Conservation (phyloP, 2,888 invertebrate species). For the Alloplasta piceator region DNA sequence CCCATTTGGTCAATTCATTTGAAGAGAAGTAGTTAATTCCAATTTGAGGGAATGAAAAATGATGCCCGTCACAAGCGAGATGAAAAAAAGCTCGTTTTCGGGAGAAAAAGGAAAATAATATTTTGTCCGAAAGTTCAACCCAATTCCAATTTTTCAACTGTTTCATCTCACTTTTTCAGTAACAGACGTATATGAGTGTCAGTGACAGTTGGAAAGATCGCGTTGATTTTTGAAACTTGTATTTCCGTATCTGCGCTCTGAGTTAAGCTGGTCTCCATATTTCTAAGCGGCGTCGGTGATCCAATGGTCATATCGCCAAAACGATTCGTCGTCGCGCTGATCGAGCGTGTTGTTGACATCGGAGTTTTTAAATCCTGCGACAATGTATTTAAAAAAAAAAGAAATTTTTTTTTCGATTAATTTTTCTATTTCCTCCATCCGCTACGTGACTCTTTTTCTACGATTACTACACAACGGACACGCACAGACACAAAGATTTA, state of each 20-base stretch:
- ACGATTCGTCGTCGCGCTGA: conserved; percentile 80
- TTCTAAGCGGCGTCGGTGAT: conserved; percentile 79
- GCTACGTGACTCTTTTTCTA: too few species aligned
- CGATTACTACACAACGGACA: conserved; percentile 2
- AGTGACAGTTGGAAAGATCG: conserved; percentile 95
- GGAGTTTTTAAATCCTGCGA: conserved; percentile 81
- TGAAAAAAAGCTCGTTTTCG: background rate
- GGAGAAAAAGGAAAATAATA: background rate
- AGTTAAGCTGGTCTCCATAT: conserved; percentile 86
- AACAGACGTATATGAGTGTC: conserved; percentile 94
- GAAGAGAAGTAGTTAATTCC: background rate
- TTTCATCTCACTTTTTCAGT: conserved; percentile 91
- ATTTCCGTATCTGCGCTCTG: conserved; percentile 89
- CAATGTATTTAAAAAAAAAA: conserved; percentile 51
- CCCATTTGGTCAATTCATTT: conserved; percentile 23
- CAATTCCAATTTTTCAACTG: conserved; percentile 32
- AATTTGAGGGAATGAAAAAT: background rate
- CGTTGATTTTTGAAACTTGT: conserved; percentile 91
- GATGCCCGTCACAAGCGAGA: background rate
- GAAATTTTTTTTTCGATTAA: conserved; percentile 2
- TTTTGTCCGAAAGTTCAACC: background rate
- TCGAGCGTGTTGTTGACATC: conserved; percentile 78
- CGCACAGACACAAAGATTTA: too few species aligned
- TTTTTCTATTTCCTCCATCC: background rate
- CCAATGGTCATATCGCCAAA: conserved; percentile 81